Conservation (phyloP, 2,888 invertebrate species). For the Dryococelus australis region DNA sequence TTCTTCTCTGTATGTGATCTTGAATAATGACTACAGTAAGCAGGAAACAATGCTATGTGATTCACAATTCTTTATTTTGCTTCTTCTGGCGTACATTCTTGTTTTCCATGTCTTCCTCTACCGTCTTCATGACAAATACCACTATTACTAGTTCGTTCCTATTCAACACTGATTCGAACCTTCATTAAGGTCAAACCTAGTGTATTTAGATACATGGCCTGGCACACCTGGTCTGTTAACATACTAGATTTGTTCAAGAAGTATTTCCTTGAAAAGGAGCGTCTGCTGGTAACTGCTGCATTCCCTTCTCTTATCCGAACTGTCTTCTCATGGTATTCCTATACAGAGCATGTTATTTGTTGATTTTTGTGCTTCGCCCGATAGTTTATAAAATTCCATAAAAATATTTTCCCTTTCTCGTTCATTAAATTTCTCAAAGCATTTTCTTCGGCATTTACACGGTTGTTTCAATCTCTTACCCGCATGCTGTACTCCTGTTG, state of each 20-base stretch:
- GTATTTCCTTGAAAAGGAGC: too few species aligned
- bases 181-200: background rate
- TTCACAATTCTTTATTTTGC: background rate
- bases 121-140: background rate
- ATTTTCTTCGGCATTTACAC: background rate
- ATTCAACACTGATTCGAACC: background rate
- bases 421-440: background rate
- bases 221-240: background rate
- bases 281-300: background rate
- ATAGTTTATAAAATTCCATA: background rate
- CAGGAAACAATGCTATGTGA: background rate
- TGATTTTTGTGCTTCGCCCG: background rate
- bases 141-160: background rate
- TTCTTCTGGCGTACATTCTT: background rate
- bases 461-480: background rate
- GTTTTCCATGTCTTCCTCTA: too few species aligned
- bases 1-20: conserved; percentile 1
- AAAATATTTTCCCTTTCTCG: background rate
- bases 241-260: too few species aligned
- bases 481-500: background rate
- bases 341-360: background rate
- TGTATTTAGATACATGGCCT: background rate
- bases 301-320: conserved; percentile 1
- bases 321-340: background rate
- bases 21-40: too few species aligned